Base-by-base conservation (phyloP, 2,113 vertebrate genomes). In the Choloepus hoffmanni region DNA sequence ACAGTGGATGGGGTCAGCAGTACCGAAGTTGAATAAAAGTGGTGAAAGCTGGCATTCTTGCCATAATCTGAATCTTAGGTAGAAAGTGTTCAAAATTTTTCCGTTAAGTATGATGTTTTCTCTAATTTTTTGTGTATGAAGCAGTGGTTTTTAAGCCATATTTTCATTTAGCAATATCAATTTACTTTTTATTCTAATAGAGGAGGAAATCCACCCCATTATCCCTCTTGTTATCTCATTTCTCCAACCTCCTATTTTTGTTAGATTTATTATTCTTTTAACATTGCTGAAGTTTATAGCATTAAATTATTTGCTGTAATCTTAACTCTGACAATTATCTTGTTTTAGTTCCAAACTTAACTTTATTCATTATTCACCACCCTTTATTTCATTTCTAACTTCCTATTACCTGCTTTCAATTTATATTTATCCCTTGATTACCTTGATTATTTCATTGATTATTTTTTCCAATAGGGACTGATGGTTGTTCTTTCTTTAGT, bases 381-480 rank as follows among this genome's bases (percentile, higher is more conserved):
- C 8, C 36, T 76, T 86, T 43, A 65, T 92, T 68, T 77, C 45
- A 84, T 74, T 90, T 85, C 13, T n/a, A 43, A 58, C 85, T 81
- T 12, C 45, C 9, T 23, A 24, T 13, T 16, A 36, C 53, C 48
- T 79, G 55, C 89, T 79, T 89, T 72, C 43, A 55, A 73, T 85
- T 72, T 53, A 16, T 63, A 74, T 85, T 74, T 85, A 65, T 92
- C n/a, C 12, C 15, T 28, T 43, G 2, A 90, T 82, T 91, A 33
- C 40, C 36, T 92, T 68, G 33, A 79, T 76, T 85, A 62, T 86
- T 78, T 82, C n/a, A 70, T 45, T 96, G 24, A 74, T 65, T 36
- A 36, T 74, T 50, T 83, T 94, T 92, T 19, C 24, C 3, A 50
- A 50, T 28, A 73, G 9, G 23, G 16, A 53, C 3, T 50, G 36